Percentiles rank a stretch among this genome's conserved stretches.
phyloP scores from a whole-genome alignment of 2,113 vertebrate species.

The Calypte anna region DNA sequence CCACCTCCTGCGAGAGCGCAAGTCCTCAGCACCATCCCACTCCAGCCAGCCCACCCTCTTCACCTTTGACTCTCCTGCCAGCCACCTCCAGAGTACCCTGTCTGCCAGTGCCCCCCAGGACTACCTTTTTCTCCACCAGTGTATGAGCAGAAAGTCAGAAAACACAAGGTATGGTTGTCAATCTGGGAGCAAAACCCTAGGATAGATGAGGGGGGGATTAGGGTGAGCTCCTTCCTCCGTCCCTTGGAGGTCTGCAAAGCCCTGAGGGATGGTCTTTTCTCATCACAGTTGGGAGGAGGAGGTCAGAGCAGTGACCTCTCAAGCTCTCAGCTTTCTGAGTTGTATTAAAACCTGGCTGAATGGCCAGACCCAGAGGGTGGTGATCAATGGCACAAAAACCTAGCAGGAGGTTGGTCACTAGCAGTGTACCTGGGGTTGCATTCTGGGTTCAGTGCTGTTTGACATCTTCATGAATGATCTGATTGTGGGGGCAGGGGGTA shows the following conservation, averaged over 20 bases:
- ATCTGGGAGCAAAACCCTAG: not conserved
- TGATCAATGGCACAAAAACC: not conserved
- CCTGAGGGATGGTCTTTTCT: not conserved
- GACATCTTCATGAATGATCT: not conserved
- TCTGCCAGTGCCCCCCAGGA: constrained; percentile 97
- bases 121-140: constrained; percentile 97
- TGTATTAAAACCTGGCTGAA: not conserved
- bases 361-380: not conserved
- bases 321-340: not conserved
- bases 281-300: fast-evolving
- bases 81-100: constrained; percentile 81
- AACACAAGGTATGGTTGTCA: constrained; percentile 83
- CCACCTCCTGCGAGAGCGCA: constrained; percentile 87
- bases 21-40: constrained; percentile 87
- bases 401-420: not conserved
- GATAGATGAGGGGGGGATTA: not conserved
- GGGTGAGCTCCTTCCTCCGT: not conserved
- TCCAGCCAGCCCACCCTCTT: constrained; percentile 96
- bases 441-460: not conserved
- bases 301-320: not conserved
- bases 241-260: not conserved
- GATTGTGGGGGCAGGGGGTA: not conserved
- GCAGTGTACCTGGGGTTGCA: not conserved
- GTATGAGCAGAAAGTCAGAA: constrained; percentile 94
- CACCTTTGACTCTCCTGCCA: constrained; percentile 89